These are phyloP conservation scores for Netelia fuscicornis DNA, from an alignment of 2,888 invertebrate species.

Conservation along the genomic window DNA sequence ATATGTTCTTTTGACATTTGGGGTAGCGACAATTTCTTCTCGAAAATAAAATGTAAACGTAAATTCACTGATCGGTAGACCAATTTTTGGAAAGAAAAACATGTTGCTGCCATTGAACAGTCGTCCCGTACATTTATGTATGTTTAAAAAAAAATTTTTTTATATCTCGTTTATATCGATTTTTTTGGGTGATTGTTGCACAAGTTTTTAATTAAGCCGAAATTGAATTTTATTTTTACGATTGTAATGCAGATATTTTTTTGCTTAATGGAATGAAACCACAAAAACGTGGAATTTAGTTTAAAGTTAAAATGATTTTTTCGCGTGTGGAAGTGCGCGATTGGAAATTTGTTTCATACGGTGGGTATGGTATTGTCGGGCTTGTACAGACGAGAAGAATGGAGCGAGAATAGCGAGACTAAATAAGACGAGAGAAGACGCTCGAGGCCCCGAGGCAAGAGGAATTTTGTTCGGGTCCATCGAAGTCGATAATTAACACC, in stretches of 20 bases:
- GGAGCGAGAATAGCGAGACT: conserved; percentile 9
- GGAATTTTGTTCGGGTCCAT: conserved; percentile 42
- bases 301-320: no score
- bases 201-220: background rate
- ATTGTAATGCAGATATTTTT: no score
- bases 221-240: background rate
- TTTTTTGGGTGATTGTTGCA: background rate
- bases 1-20: background rate
- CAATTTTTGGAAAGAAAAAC: no score
- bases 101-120: no score
- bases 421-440: background rate
- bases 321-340: background rate
- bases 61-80: no score
- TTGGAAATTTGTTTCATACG: background rate
- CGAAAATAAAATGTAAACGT: background rate
- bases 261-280: no score
- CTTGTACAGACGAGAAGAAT: conserved; percentile 4
- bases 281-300: no score
- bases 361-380: background rate
- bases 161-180: background rate
- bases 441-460: conserved; percentile 16
- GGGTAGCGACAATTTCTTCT: background rate
- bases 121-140: no score
- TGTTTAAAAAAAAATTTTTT: no score
- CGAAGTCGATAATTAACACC: conserved; percentile 61